Evolutionary conservation across 1,140 invertebrate genomes (phyloP), one percentile per base, ranked within the genome.

Genomic region (Ooceraea biroi): DNA sequence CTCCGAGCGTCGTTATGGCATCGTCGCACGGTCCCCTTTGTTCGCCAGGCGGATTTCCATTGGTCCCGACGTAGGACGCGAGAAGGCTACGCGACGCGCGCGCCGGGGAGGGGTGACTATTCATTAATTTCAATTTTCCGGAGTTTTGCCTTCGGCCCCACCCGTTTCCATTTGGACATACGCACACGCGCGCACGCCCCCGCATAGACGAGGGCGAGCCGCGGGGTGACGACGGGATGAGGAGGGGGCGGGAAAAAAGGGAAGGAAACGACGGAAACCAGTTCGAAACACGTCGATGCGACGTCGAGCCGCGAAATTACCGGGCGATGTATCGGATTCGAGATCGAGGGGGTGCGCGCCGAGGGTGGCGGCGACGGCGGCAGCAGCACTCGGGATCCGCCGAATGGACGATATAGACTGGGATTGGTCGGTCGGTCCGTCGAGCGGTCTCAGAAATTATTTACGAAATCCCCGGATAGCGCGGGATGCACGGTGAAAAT

Each of bases 101-200:
- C 27, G 22, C n/a, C 17, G 63, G 65, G 72, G 36, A 7, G 57
- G 63, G 77, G 83, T 73, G 89, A 86, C 91, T 92, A 92, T 94
- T 94, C 93, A 93, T 94, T 94, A 94, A 94, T 94, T 94, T 94
- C 93, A 94, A 94, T 94, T 94, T 94, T 94, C 91, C 92, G 89
- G 89, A 92, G 90, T 92, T 92, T 91, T 92, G 91, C 91, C 86
- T 91, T 80, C 83, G 80, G 84, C 76, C 80, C 80, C 69, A 83
- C 52, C 72, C 69, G 41, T 44, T 85, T 61, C 69, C 82, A 83
- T 85, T 84, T 88, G 46, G 71, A 85, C 76, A 50, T 77, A 87
- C 86, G 65, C 73, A 60, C 55, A 69, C 68, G 44, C 63, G 7
- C 19, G 22, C 50, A 68, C 65, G 48, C 22, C 30, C 41, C 52